Evolutionary conservation across 2,113 vertebrate species (phyloP).

Genomic region (Oncorhynchus nerka): DNA sequence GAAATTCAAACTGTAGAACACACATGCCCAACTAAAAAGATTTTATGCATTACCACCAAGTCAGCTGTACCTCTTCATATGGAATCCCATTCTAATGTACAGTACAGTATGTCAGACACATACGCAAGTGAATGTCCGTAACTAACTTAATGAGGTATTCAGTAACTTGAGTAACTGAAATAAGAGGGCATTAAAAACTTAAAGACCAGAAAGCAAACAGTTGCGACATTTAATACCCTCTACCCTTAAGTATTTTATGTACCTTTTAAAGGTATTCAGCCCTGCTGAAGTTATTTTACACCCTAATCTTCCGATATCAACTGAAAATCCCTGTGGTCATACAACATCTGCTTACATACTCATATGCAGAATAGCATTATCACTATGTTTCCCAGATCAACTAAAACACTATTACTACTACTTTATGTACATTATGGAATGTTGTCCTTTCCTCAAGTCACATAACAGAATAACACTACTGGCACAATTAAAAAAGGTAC

Average conservation of each 20-base stretch:
- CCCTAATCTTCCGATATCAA: too few species aligned
- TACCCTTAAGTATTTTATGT: background rate
- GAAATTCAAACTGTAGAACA: conserved; percentile 60
- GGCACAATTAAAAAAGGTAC: background rate
- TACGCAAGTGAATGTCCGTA: background rate
- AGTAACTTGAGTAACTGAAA: background rate
- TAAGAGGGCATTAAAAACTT: background rate
- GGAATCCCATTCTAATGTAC: conserved; percentile 2
- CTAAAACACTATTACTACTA: too few species aligned
- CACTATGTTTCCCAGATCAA: background rate
- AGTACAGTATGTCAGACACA: background rate
- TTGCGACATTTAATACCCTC: background rate
- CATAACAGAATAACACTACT: conserved; percentile 4
- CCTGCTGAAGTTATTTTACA: too few species aligned
- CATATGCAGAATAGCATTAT: background rate
- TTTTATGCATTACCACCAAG: conserved; percentile 46
- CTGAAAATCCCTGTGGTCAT: too few species aligned
- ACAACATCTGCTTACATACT: background rate
- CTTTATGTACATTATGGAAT: too few species aligned
- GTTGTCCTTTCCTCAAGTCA: background rate
- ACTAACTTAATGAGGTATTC: background rate
- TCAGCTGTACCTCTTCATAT: conserved; percentile 18
- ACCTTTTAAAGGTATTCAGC: too few species aligned
- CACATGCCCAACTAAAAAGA: conserved; percentile 38
- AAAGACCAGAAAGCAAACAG: background rate